phyloP scores from a whole-genome alignment of 1,140 invertebrate species.

The Lordiphosa stackelbergi region DNA sequence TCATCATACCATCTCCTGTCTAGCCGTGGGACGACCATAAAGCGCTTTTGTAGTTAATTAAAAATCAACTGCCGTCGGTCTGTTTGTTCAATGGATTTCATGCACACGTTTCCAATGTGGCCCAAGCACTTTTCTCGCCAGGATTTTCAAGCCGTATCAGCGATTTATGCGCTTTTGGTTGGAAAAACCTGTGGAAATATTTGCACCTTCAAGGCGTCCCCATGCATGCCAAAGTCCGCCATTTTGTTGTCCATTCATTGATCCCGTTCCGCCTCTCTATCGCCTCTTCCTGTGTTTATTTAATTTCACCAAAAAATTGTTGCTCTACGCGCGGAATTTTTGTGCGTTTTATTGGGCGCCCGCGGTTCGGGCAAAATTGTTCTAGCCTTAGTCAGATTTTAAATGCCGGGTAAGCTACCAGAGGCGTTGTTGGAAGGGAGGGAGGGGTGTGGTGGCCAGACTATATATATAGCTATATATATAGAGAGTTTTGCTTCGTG shows the following conservation, averaged over 20 bases:
- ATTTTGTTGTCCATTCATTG: conserved; percentile 20
- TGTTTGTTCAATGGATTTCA: conserved; percentile 77
- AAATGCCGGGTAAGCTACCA: conserved; percentile 28
- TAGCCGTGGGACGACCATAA: conserved; percentile 47
- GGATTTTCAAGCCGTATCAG: conserved; percentile 62
- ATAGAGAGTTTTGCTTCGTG: conserved; percentile 23
- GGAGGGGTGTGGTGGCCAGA: conserved; percentile 1
- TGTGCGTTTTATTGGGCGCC: conserved; percentile 24
- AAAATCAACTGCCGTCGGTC: conserved; percentile 76
- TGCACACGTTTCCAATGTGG: conserved; percentile 63
- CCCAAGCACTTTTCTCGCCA: conserved; percentile 6
- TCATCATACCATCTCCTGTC: conserved; percentile 16
- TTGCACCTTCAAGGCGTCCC: conserved; percentile 44
- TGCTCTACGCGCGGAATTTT: conserved; percentile 43
- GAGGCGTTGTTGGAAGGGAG: neutral
- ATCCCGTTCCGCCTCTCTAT: neutral
- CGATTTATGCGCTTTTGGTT: conserved; percentile 75
- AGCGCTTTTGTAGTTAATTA: conserved; percentile 77
- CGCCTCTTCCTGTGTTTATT: conserved; percentile 68
- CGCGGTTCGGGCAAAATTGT: conserved; percentile 62
- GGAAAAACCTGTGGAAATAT: conserved; percentile 71
- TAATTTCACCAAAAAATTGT: conserved; percentile 64
- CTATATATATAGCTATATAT: conserved; percentile 10
- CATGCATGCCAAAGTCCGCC: conserved; percentile 38
- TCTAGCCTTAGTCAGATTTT: conserved; percentile 71